Evolutionary conservation across 2,113 vertebrate species (phyloP), one percentile per base, ranked within the genome.

Genomic region (Labeo rohita): DNA sequence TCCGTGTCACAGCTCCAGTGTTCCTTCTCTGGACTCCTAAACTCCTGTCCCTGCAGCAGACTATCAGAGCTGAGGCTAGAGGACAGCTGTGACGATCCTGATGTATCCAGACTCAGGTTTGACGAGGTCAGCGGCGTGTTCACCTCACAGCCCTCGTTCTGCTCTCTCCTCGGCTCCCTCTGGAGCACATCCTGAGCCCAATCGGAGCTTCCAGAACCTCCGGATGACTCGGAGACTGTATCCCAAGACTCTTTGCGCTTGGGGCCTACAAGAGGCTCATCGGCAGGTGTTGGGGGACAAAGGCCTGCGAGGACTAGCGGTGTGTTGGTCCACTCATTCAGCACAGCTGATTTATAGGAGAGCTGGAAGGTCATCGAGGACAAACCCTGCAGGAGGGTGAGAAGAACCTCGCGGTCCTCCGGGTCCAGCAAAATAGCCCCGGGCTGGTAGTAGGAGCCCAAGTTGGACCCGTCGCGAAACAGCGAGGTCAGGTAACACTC

Each of bases 261-360:
- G 13, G 72, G 0, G 88, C 0, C 4, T 90, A 80, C 90, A 36
- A 95, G 93, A 0, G 92, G 73, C 0, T 90, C 50, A 28, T 98
- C 97, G 0, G 90, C 73, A 59, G 93, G 90, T 8, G 87, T 49
- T 72, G 85, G 89, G 4, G 1, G 96, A 92, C 92, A 96, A 93
- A 99, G 95, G 6, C 98, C 98, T 0, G 97, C 96, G 0, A 99
- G 95, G 12, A 95, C 95, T 89, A 99, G 90, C 0, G 98, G 98
- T 0, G 98, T 98, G 66, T 96, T 74, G 0, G 98, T 99, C 98
- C 98, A 99, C 73, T 98, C 96, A 0, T 99, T 99, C 56, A 99
- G 92, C 86, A 99, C 95, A 0, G 97, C 95, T 0, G 98, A 98
- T 86, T 99, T 99, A 87, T 98, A 98, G 13, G 98, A 99, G 3